Evolutionary conservation across 2,113 vertebrate genomes (phyloP).

Genomic region (Laticauda laticaudata): DNA sequence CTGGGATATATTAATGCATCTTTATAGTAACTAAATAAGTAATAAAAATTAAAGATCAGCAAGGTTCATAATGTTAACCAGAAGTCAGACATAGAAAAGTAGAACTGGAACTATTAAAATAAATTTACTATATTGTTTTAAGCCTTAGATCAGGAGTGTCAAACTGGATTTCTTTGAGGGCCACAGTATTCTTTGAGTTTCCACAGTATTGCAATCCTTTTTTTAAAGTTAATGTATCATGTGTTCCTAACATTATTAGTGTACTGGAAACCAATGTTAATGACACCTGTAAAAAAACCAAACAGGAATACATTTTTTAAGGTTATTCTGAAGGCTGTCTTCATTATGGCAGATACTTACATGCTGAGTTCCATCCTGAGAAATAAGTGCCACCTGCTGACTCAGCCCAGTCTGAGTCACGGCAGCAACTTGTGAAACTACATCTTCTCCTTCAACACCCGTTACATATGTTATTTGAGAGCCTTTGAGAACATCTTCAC

Average conservation of each 20-base stretch:
- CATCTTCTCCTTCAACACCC: conserved; percentile 86
- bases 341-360: conserved; percentile 66
- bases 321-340: neutral
- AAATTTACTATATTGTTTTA: neutral
- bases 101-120: neutral
- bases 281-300: neutral
- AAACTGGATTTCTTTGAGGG: too few relatives aligned
- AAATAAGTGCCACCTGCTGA: conserved; percentile 94
- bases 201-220: neutral
- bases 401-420: conserved; percentile 81
- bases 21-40: conserved; percentile 1
- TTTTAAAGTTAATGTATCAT: neutral
- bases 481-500: conserved; percentile 85
- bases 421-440: conserved; percentile 81
- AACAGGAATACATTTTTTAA: neutral
- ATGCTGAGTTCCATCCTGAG: conserved; percentile 96
- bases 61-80: neutral
- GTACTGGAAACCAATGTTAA: neutral
- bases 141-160: neutral
- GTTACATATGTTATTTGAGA: conserved; percentile 85
- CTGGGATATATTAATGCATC: neutral
- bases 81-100: neutral
- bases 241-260: neutral
- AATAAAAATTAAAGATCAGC: neutral
- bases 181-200: neutral